Conservation (phyloP, 2,113 vertebrate genomes). For the Tamias sibiricus region DNA sequence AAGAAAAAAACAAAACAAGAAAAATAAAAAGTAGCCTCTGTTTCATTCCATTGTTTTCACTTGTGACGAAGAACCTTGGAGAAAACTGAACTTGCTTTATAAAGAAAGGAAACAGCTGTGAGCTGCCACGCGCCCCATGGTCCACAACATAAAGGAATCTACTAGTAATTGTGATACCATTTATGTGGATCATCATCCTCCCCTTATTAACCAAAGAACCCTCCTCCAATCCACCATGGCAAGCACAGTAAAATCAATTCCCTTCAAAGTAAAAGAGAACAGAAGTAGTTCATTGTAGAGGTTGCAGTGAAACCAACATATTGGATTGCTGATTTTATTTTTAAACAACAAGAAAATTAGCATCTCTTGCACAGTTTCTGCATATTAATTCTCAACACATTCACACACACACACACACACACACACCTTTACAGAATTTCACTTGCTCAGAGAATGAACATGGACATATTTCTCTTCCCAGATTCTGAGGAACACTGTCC, state of each 20-base stretch:
- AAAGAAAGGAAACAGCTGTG: background rate
- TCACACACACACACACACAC: background rate
- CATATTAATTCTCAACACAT: background rate
- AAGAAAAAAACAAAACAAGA: too few species aligned
- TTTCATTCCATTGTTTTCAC: constrained; percentile 1
- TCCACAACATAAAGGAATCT: constrained; percentile 15
- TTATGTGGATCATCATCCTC: background rate
- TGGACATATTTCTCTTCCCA: background rate
- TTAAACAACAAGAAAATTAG: background rate
- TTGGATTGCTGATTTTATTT: background rate
- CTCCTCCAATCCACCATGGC: background rate
- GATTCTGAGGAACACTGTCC: background rate
- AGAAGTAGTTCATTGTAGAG: background rate
- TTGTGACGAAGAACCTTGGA: background rate
- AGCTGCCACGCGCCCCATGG: background rate
- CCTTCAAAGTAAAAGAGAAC: background rate
- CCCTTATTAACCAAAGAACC: background rate
- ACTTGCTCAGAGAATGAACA: background rate
- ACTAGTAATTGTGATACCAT: background rate
- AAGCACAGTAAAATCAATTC: background rate
- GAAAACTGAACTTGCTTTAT: background rate
- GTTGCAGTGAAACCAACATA: background rate
- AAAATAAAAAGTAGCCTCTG: background rate
- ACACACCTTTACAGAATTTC: background rate
- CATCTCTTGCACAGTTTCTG: background rate